Percentiles rank a stretch among this genome's conserved stretches.
These are phyloP conservation scores for Chaetodon auriga DNA, from an alignment of 2,113 vertebrate genomes.

Conservation along the genomic window DNA sequence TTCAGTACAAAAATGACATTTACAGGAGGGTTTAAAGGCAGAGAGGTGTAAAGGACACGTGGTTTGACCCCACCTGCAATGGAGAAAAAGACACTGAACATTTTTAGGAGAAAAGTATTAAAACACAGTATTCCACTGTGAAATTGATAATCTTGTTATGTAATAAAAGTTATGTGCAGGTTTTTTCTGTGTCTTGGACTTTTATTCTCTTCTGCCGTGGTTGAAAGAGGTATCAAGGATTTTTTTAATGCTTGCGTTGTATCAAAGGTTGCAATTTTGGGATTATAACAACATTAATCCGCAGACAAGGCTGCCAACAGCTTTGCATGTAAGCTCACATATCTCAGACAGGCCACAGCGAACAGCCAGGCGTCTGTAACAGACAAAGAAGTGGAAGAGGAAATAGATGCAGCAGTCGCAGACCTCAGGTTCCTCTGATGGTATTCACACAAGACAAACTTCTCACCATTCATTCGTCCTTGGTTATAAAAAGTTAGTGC, in stretches of 20 bases:
- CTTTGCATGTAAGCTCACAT: neutral
- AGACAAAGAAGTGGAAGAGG: constrained; percentile 13
- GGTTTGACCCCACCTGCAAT: neutral
- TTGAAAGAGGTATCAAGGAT: too few relatives aligned
- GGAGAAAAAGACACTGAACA: too few relatives aligned
- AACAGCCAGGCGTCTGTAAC: neutral
- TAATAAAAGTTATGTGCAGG: too few relatives aligned
- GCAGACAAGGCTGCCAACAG: neutral
- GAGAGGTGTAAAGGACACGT: neutral
- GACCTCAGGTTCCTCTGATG: neutral
- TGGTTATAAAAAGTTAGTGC: constrained; percentile 43
- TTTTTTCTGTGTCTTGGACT: too few relatives aligned
- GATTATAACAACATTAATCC: neutral
- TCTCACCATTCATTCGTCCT: constrained; percentile 38
- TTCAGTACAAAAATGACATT: neutral
- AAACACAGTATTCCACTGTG: neutral
- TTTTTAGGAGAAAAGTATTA: too few relatives aligned
- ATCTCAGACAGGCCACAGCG: neutral
- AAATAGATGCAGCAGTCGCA: constrained; percentile 3
- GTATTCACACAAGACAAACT: constrained; percentile 18
- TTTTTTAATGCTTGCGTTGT: too few relatives aligned
- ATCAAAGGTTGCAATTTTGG: too few relatives aligned
- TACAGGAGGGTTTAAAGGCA: neutral
- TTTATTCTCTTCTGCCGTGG: too few relatives aligned
- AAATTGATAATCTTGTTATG: neutral